Conservation (phyloP, 2,888 invertebrate genomes). For the Suillia variegata region DNA sequence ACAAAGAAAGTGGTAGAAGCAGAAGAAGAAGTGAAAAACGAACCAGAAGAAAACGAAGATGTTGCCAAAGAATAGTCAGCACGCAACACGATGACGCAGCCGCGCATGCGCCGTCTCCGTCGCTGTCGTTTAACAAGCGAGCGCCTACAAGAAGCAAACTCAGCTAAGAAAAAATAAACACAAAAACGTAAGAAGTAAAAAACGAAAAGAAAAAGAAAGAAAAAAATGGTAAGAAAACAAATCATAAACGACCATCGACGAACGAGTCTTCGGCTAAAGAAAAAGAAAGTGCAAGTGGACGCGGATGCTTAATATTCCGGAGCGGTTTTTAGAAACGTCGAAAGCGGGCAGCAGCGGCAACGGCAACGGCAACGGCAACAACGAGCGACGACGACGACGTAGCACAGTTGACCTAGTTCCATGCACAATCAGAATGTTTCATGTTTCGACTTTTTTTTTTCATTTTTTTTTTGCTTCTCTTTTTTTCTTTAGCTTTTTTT, state of each 20-base stretch:
- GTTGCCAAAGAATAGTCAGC: too few species aligned
- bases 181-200: slow-evolving; percentile 14
- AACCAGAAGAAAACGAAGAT: too few species aligned
- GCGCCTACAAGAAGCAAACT: too few species aligned
- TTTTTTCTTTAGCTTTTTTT: slow-evolving; percentile 1
- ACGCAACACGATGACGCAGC: too few species aligned
- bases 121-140: too few species aligned
- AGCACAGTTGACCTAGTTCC: slow-evolving; percentile 42
- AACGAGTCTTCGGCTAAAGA: slow-evolving; percentile 24
- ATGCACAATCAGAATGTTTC: slow-evolving; percentile 57
- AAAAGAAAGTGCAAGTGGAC: slow-evolving; percentile 60
- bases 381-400: slow-evolving; percentile 1
- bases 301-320: slow-evolving; percentile 58
- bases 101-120: too few species aligned
- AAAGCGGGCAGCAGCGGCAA: slow-evolving; percentile 14
- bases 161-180: slow-evolving; percentile 22
- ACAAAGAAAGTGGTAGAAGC: too few species aligned
- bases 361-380: slow-evolving; percentile 7
- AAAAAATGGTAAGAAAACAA: slow-evolving; percentile 25
- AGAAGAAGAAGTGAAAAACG: too few species aligned
- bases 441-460: slow-evolving; percentile 48
- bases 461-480: slow-evolving; percentile 18
- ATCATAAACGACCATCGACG: slow-evolving; percentile 12
- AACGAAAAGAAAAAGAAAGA: slow-evolving; percentile 29
- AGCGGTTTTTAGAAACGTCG: slow-evolving; percentile 35